Conservation (phyloP, 2,797 vertebrate species). For the Arctocebus calabarensis region DNA sequence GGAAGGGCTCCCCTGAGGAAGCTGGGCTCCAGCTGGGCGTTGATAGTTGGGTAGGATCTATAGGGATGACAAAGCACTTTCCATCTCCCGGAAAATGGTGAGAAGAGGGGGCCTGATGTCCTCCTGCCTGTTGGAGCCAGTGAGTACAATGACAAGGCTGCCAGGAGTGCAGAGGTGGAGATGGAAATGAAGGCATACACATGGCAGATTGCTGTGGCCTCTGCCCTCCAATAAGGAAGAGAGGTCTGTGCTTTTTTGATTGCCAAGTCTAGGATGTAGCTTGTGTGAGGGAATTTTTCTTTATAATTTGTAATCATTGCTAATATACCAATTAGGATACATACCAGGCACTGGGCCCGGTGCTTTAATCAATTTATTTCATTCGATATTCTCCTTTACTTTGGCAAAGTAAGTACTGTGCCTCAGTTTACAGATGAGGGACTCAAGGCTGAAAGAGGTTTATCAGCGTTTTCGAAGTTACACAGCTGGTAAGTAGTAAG, state of each 20-base stretch:
- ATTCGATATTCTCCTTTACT: not conserved
- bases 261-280: not conserved
- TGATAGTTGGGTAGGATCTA: not conserved
- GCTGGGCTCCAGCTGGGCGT: accelerated
- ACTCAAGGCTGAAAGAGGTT: not conserved
- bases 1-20: not conserved
- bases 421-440: not conserved
- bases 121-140: not conserved
- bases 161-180: not conserved
- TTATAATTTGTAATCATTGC: not conserved
- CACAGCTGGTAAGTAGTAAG: not conserved
- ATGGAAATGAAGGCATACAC: not conserved
- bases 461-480: not conserved
- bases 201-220: not conserved
- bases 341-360: not conserved
- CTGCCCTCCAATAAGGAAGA: not conserved
- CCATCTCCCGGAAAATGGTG: accelerated
- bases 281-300: not conserved
- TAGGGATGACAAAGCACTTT: not conserved
- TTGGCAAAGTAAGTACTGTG: not conserved
- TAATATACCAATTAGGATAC: not conserved
- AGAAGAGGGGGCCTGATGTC: not conserved
- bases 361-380: not conserved
- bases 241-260: not conserved
- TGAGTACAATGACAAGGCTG: not conserved